These are phyloP conservation scores for Parazoanthus darwini DNA, from an alignment of 92 coral and sea anemone species.

Conservation along the genomic window DNA sequence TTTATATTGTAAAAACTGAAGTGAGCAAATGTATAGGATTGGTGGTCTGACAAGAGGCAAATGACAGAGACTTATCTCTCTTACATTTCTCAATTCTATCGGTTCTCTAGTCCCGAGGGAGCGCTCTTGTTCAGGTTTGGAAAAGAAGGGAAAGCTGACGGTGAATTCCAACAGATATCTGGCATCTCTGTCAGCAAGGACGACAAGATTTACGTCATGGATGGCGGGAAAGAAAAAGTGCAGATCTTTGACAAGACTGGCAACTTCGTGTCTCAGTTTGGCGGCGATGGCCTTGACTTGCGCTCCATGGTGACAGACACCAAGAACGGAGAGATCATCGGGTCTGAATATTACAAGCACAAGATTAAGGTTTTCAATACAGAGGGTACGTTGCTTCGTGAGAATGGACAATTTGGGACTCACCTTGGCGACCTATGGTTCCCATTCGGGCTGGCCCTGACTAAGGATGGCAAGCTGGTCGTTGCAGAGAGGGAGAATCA, in stretches of 20 bases:
- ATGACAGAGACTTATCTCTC: neutral
- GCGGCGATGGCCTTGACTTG: conserved; percentile 51
- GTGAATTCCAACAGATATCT: conserved; percentile 52
- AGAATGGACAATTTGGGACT: conserved; percentile 68
- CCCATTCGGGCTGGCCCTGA: conserved; percentile 65
- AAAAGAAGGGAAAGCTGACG: conserved; percentile 60
- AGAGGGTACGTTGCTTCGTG: conserved; percentile 64
- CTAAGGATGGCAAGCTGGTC: conserved; percentile 77
- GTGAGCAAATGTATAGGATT: no score
- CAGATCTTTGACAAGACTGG: conserved; percentile 70
- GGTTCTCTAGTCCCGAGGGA: conserved; percentile 49
- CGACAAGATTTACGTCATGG: conserved; percentile 66
- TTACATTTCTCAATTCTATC: neutral
- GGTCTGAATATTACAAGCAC: conserved; percentile 65
- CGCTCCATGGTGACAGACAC: conserved; percentile 64
- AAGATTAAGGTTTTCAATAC: conserved; percentile 62
- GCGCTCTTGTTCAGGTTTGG: conserved; percentile 66
- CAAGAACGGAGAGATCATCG: conserved; percentile 54
- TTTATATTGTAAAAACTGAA: no score
- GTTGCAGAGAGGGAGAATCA: conserved; percentile 77
- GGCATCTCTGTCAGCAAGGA: conserved; percentile 45
- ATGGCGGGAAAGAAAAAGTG: conserved; percentile 44
- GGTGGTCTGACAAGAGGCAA: neutral
- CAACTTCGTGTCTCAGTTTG: conserved; percentile 55
- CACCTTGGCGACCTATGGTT: conserved; percentile 73